Evolutionary conservation across 2,797 vertebrate species (phyloP), one percentile per base, ranked within the genome.

Genomic region (Agapornis canus): DNA sequence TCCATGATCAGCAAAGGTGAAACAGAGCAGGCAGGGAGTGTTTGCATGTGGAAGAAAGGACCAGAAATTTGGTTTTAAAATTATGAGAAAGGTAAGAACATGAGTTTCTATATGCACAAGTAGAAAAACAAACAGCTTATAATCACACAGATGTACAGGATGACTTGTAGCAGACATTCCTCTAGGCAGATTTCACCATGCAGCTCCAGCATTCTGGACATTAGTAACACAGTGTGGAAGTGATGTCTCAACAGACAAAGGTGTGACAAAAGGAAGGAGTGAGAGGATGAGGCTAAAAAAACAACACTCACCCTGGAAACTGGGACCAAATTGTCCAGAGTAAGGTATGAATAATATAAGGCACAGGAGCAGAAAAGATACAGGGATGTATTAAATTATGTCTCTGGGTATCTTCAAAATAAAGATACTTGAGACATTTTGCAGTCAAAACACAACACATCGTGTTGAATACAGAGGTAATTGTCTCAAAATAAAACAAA

Each of bases 341-440:
- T 25, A 57, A 19, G 47, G 54, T 26, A 48, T 10, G 13, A 52
- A 73, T 11, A 40, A 19, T 13, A 23, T 18, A 26, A 71, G 45
- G 49, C 29, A 48, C 49, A 21, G 0, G 0, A 54, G 61, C 45
- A 81, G 16, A 18, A 57, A 57, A 15, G 22, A 13, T 2, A 14
- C 18, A 48, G 15, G 31, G 49, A 60, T 25, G 13, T 32, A 31
- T 18, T 47, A 40, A 13, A 26, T 2, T 37, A 23, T 5, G 7
- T 9, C 13, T 71, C 21, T 10, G 9, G 6, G 3, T 5, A 25
- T 29, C 31, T 60, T 82, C 40, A 68, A 61, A 76, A n/a, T 11
- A 63, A 66, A 88, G 14, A 26, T 6, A 5, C 54, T 31, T 31
- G 40, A 60, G 1, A 2, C 4, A 6, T 2, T 1, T 59, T 79